Evolutionary conservation across 2,797 vertebrate genomes (phyloP).

Genomic region (Pempheris klunzingeri): DNA sequence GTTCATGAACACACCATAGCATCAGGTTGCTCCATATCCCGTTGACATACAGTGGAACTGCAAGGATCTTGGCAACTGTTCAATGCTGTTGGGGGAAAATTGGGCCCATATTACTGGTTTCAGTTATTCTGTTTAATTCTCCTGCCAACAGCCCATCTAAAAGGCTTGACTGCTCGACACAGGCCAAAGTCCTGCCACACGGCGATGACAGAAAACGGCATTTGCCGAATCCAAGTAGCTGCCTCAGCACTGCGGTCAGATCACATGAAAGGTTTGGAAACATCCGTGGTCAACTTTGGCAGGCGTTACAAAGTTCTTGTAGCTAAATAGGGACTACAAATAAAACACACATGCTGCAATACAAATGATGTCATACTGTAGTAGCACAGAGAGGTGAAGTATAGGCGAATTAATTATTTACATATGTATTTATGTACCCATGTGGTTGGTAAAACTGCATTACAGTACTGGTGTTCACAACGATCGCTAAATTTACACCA

Average conservation of each 20-base stretch:
- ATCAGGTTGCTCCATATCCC: not conserved
- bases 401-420: conserved; percentile 6
- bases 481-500: not conserved
- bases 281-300: conserved; percentile 56
- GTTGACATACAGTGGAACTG: conserved; percentile 1
- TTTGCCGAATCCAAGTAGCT: conserved; percentile 67
- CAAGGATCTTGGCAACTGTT: not conserved
- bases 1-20: conserved; percentile 17
- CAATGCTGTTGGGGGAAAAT: not conserved
- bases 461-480: not conserved
- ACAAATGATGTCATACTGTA: conserved; percentile 61
- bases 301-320: conserved; percentile 35
- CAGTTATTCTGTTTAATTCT: conserved; percentile 42
- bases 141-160: conserved; percentile 54
- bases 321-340: conserved; percentile 60
- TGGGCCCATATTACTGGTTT: conserved; percentile 12
- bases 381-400: conserved; percentile 36
- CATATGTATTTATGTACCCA: not conserved
- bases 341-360: conserved; percentile 58
- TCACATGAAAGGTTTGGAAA: conserved; percentile 61
- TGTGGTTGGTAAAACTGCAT: not conserved
- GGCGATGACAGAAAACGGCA: conserved; percentile 56
- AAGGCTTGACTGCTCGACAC: conserved; percentile 14
- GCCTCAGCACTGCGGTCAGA: conserved; percentile 72
- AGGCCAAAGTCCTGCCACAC: conserved; percentile 40